These are phyloP conservation scores for Drosophila funebris DNA, from an alignment of 1,140 invertebrate genomes.

Conservation along the genomic window DNA sequence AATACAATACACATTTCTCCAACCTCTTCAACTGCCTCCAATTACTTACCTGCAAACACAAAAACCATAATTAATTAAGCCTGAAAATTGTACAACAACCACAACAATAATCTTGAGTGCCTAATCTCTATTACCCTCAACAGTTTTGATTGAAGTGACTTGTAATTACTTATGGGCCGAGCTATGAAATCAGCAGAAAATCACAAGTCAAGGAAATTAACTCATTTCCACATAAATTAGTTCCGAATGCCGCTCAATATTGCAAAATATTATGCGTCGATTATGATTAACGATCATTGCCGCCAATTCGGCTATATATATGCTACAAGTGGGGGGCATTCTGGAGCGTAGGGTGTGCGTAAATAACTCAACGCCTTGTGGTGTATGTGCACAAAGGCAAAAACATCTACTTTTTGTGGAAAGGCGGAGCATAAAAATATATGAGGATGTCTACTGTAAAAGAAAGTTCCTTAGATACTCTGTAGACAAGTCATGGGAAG, in stretches of 20 bases:
- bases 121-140: slow-evolving; percentile 36
- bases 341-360: slow-evolving; percentile 6
- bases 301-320: slow-evolving; percentile 6
- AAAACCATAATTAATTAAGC: slow-evolving; percentile 62
- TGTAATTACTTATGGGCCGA: slow-evolving; percentile 62
- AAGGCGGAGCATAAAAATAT: slow-evolving; percentile 37
- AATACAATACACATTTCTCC: not conserved
- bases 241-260: slow-evolving; percentile 62
- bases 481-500: not conserved
- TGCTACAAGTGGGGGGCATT: not conserved
- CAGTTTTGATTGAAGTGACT: slow-evolving; percentile 51
- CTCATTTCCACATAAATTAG: slow-evolving; percentile 82
- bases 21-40: slow-evolving; percentile 6
- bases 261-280: slow-evolving; percentile 77
- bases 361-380: slow-evolving; percentile 46
- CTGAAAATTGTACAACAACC: slow-evolving; percentile 46
- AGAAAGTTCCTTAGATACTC: slow-evolving; percentile 39
- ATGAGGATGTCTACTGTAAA: slow-evolving; percentile 38
- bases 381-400: slow-evolving; percentile 60
- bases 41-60: slow-evolving; percentile 25
- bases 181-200: slow-evolving; percentile 79
- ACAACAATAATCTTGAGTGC: slow-evolving; percentile 25
- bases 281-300: slow-evolving; percentile 80
- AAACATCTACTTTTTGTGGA: slow-evolving; percentile 29
- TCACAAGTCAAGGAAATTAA: slow-evolving; percentile 80